phyloP scores from a whole-genome alignment of 2,113 vertebrate species.

The Oxyruncus cristatus region DNA sequence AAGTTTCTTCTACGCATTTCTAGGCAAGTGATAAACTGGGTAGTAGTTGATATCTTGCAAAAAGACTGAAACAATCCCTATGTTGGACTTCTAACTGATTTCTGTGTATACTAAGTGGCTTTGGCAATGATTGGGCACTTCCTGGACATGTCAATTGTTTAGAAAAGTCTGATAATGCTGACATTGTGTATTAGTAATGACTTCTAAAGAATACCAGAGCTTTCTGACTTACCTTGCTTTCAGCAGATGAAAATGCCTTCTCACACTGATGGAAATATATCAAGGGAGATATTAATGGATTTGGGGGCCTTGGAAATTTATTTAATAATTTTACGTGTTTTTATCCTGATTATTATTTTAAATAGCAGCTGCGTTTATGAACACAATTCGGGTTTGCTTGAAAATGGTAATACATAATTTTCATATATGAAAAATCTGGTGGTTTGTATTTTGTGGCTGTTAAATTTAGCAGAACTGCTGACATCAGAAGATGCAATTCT shows the following conservation, averaged over 20 bases:
- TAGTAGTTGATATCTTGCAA: not conserved
- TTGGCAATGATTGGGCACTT: not conserved
- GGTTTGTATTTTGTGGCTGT: not conserved
- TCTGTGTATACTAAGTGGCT: not conserved
- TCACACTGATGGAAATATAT: not conserved
- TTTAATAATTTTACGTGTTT: not conserved
- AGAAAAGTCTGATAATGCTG: not conserved
- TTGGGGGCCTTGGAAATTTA: not conserved
- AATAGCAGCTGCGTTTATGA: not conserved
- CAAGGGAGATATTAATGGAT: not conserved
- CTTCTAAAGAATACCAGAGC: not conserved
- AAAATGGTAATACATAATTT: not conserved
- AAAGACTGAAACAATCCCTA: not conserved
- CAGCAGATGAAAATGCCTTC: not conserved
- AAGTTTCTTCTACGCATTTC: not conserved
- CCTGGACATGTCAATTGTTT: not conserved
- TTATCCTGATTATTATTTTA: not conserved
- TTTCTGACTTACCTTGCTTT: not conserved
- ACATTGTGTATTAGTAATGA: not conserved
- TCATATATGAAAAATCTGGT: not conserved
- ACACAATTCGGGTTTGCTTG: not conserved
- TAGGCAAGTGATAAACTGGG: not conserved
- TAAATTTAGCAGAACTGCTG: not conserved
- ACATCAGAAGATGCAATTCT: not conserved
- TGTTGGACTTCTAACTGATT: not conserved